Base-by-base conservation (phyloP, 1,140 invertebrate genomes). In the Dendrolimus kikuchii region DNA sequence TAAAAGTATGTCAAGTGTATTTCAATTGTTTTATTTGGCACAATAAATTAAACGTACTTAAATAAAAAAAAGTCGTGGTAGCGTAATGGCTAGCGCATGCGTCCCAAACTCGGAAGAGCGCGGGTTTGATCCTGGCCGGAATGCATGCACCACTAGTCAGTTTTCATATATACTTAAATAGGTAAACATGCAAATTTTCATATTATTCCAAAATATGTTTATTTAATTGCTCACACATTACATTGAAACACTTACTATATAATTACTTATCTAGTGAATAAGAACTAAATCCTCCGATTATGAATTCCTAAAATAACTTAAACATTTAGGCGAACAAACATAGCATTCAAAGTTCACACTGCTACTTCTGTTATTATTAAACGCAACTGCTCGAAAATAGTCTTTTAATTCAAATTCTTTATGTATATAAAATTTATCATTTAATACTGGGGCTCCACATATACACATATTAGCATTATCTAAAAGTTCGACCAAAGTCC, bases 391-490 rank as follows among this genome's bases (percentile, higher is more conserved):
- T 74, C 74, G 61, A 84, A 81, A 77, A 87, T 85, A 60, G 45
- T 75, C 64, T 68, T 76, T 74, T 75, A 82, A 63, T 68, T 74
- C 46, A 87, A 74, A 63, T 66, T 69, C 39, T 80, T 74, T 68
- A 8, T 74, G 62, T 40, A 81, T 59, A 53, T 75, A 81, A 62
- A 88, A 67, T 55, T 69, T 88, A 48, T 75, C 66, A 66, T 88
- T 81, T 51, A 92, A 89, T 60, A 90, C 91, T 43, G 91, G 81
- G 55, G 71, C 81, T 8, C 90, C 90, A 72, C 92, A 93, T 3
- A 89, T 57, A 68, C 91, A 93, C 72, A 89, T 90, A 57, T 88
- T 87, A 4, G 91, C 89, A 60, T 89, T 75, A 62, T 92, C 89
- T 55, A 93, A 78, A 72, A 89, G 91, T 42, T 88, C 70, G 1